Evolutionary conservation across 2,888 invertebrate genomes (phyloP), one percentile per base, ranked within the genome.

Genomic region (Keiferia lycopersicella): DNA sequence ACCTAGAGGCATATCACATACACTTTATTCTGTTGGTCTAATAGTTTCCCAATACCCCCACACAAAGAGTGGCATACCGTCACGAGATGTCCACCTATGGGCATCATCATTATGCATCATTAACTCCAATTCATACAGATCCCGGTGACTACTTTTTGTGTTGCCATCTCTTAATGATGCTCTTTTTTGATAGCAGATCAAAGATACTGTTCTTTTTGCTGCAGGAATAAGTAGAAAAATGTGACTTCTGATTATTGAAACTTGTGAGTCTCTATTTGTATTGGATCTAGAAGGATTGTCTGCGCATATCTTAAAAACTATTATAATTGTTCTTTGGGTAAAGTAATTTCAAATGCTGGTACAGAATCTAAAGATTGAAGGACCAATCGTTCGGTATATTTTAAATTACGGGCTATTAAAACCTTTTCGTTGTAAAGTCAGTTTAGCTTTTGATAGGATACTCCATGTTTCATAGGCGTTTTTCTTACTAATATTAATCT

Each of bases 91-190:
- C 56, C 56, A 30, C n/a, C 22, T 26, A 56, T 26, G 56, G 56
- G 30, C 22, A 56, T 56, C 74, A 73, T 77, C 78, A 77, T 79
- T 81, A 81, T 68, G 64, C 65, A 70, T 81, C 80, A 76, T 82
- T 81, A 80, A 69, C 73, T 67, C 69, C 78, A 73, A 79, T 82
- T 81, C 81, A 81, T 75, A 66, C 71, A 73, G 56, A 34, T 34
- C n/a, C 16, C 12, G 56, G 56, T 10, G 56, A 56, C 56, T 34
- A 30, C 56, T 56, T 56, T 56, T 56, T 56, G 53, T 53, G 56
- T 56, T 34, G 34, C 26, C 56, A 12, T 67, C 78, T 67, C 78
- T 79, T 86, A 86, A 86, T 82, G 86, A 84, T 80, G 80, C 72
- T 80, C 84, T 77, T 81, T 83, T 84, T 84, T 79, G 72, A 76